Conservation (phyloP, 1,140 invertebrate genomes). For the Dysdera silvatica region DNA sequence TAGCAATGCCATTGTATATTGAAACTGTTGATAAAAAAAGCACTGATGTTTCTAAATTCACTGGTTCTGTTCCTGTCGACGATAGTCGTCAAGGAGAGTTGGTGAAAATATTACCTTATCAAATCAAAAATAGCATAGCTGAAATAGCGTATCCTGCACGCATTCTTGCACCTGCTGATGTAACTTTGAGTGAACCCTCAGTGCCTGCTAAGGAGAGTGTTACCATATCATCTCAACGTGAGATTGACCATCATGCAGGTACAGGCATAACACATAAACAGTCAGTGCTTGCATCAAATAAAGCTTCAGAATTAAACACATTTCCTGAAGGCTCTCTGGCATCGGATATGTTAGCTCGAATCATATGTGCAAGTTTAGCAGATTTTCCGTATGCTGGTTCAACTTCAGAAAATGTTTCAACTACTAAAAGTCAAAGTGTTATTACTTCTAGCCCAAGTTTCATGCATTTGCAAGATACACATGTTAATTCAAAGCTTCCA, state of each 20-base stretch:
- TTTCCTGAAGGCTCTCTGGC: slow-evolving; percentile 26
- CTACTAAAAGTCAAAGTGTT: slow-evolving; percentile 14
- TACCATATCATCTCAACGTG: neutral
- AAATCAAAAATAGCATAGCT: neutral
- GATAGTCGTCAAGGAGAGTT: slow-evolving; percentile 18
- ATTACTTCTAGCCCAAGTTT: slow-evolving; percentile 17
- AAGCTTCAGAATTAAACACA: slow-evolving; percentile 17
- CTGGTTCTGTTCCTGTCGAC: neutral
- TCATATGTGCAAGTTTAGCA: slow-evolving; percentile 33
- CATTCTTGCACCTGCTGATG: neutral
- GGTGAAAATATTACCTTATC: slow-evolving; percentile 19
- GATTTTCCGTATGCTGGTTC: slow-evolving; percentile 33
- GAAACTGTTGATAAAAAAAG: slow-evolving; percentile 14
- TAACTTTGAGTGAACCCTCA: neutral
- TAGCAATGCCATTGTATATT: slow-evolving; percentile 8
- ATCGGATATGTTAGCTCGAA: slow-evolving; percentile 30
- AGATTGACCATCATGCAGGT: slow-evolving; percentile 11
- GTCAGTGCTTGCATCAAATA: slow-evolving; percentile 1
- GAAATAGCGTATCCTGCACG: neutral
- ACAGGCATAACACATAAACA: slow-evolving; percentile 10
- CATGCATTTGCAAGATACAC: slow-evolving; percentile 1
- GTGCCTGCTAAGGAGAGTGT: slow-evolving; percentile 1
- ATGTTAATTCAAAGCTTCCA: slow-evolving; percentile 8
- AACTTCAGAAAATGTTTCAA: slow-evolving; percentile 15
- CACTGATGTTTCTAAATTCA: neutral